Conservation (phyloP, 2,888 invertebrate genomes). For the Muschampia plurimacula region DNA sequence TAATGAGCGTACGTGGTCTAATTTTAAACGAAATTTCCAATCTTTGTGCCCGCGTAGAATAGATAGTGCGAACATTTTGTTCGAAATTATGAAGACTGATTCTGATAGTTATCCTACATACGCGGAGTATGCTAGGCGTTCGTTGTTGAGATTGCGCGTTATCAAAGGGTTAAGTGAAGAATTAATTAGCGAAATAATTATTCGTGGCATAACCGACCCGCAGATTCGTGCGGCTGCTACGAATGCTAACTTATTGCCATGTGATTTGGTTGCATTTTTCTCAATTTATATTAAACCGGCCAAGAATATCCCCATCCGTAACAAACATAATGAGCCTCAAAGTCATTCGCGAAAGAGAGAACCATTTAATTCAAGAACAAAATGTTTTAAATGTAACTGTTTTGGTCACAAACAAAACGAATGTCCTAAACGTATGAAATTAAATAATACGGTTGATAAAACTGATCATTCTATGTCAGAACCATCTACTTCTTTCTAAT, state of each 20-base stretch:
- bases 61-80: neutral
- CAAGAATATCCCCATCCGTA: neutral
- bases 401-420: slow-evolving; percentile 28
- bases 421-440: slow-evolving; percentile 10
- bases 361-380: slow-evolving; percentile 2
- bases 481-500: too few species aligned
- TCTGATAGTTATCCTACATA: neutral
- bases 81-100: neutral
- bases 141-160: neutral
- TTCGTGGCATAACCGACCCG: neutral
- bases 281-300: neutral
- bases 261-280: neutral
- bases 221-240: slow-evolving; percentile 1
- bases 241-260: neutral
- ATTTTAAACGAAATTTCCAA: slow-evolving; percentile 1
- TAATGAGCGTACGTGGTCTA: neutral
- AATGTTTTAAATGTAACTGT: slow-evolving; percentile 41
- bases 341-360: slow-evolving; percentile 3
- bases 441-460: too few species aligned
- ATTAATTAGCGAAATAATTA: slow-evolving; percentile 1
- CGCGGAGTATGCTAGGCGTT: slow-evolving; percentile 1
- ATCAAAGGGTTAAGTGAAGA: neutral
- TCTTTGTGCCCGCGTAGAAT: neutral
- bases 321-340: neutral
- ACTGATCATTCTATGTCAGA: too few species aligned